A percentile compares a stretch with the other conserved stretches of the same genome.
phyloP scores from a whole-genome alignment of 2,797 vertebrate genomes.

The Natrix natrix region DNA sequence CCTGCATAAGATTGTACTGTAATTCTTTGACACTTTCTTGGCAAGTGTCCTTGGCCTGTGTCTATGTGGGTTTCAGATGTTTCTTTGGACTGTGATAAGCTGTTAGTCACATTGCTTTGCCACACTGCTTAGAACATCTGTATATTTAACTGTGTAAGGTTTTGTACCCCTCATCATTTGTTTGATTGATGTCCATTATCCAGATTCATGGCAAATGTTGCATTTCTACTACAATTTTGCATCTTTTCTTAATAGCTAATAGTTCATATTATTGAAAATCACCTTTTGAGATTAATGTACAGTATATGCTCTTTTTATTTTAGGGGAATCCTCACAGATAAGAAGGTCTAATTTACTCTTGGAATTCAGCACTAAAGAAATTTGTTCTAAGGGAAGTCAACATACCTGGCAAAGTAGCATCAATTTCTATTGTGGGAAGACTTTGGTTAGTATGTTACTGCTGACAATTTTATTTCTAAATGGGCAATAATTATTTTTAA shows the following conservation, averaged over 20 bases:
- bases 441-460: slow-evolving; percentile 80
- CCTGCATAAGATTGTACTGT: neutral
- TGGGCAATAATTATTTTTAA: neutral
- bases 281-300: neutral
- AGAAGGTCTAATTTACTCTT: slow-evolving; percentile 74
- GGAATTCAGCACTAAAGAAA: slow-evolving; percentile 73
- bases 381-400: slow-evolving; percentile 64
- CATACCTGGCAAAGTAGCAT: slow-evolving; percentile 84
- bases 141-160: neutral
- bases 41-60: neutral
- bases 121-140: neutral
- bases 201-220: neutral
- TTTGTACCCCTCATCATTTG: neutral
- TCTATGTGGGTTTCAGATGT: neutral
- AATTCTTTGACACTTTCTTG: neutral
- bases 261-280: neutral
- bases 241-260: neutral
- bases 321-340: slow-evolving; percentile 76
- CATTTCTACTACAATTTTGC: neutral
- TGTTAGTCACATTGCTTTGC: neutral
- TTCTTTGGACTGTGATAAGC: neutral
- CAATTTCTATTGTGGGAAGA: slow-evolving; percentile 91
- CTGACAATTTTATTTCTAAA: neutral
- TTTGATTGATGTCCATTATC: neutral
- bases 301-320: neutral